These are phyloP conservation scores for Plagodis pulveraria DNA, from an alignment of 2,888 invertebrate species.

Conservation along the genomic window DNA sequence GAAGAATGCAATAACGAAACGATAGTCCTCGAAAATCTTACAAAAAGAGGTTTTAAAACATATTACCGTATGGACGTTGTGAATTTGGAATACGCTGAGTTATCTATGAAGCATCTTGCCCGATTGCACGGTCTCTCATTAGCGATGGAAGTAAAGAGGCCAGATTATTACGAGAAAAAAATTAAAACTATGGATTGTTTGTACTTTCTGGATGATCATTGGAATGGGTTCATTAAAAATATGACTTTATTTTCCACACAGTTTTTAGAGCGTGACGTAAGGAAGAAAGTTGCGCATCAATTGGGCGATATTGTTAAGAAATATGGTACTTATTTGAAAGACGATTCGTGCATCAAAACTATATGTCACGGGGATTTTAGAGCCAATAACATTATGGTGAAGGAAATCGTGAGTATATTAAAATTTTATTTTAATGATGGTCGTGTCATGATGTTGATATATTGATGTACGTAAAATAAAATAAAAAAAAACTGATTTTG, in stretches of 20 bases:
- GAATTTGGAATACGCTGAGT: conserved; percentile 48
- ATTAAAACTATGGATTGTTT: conserved; percentile 39
- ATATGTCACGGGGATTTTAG: conserved; percentile 50
- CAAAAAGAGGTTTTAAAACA: conserved; percentile 50
- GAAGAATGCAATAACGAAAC: conserved; percentile 47
- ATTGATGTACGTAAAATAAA: too few relatives aligned
- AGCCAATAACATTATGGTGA: conserved; percentile 46
- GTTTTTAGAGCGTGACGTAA: conserved; percentile 40
- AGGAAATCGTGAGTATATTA: conserved; percentile 43
- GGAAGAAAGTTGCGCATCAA: conserved; percentile 37
- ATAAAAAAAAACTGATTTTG: too few relatives aligned
- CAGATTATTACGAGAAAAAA: conserved; percentile 50
- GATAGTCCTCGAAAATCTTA: conserved; percentile 59
- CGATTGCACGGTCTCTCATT: conserved; percentile 59
- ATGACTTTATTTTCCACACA: conserved; percentile 34
- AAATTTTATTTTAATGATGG: too few relatives aligned
- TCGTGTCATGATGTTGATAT: too few relatives aligned
- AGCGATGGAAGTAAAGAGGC: conserved; percentile 46
- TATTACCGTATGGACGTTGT: conserved; percentile 48
- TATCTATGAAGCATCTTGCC: conserved; percentile 52
- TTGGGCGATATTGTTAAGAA: conserved; percentile 37
- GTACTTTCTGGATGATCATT: conserved; percentile 36
- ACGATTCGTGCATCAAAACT: conserved; percentile 25
- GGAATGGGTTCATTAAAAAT: conserved; percentile 39
- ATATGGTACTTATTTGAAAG: conserved; percentile 38